Evolutionary conservation across 2,113 vertebrate species (phyloP).

Genomic region (Saguinus midas): DNA sequence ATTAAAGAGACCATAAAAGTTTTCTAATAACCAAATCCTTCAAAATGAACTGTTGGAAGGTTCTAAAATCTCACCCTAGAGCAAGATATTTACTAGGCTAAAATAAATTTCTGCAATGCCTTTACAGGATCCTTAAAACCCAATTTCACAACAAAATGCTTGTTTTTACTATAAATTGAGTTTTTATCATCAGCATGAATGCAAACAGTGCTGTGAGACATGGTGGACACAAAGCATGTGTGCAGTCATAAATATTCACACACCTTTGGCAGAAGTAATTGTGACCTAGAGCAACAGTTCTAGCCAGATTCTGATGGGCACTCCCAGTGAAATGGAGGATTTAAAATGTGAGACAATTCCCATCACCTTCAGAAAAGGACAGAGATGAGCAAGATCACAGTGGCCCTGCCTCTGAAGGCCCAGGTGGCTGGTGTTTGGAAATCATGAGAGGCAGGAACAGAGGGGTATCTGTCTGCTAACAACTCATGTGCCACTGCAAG

Average conservation of each 20-base stretch:
- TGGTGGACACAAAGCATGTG: not conserved
- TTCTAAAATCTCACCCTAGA: conserved; percentile 58
- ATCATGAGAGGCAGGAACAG: rapidly evolving
- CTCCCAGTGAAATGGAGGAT: not conserved
- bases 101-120: conserved; percentile 63
- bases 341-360: not conserved
- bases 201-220: not conserved
- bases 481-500: not conserved
- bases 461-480: not conserved
- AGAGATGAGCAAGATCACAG: rapidly evolving
- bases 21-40: conserved; percentile 61
- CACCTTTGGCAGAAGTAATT: not conserved
- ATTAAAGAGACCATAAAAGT: conserved; percentile 52
- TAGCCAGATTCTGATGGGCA: not conserved
- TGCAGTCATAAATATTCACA: not conserved
- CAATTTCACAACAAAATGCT: conserved; percentile 51
- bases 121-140: conserved; percentile 60
- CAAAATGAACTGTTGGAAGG: conserved; percentile 48
- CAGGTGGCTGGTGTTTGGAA: not conserved
- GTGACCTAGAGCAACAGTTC: not conserved
- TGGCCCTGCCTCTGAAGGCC: not conserved
- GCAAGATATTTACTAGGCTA: conserved; percentile 57
- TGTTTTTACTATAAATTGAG: conserved; percentile 64
- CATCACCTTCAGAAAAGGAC: not conserved
- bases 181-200: conserved; percentile 57